Base-by-base conservation (phyloP, 2,888 invertebrate genomes). In the Petrolisthes cinctipes region DNA sequence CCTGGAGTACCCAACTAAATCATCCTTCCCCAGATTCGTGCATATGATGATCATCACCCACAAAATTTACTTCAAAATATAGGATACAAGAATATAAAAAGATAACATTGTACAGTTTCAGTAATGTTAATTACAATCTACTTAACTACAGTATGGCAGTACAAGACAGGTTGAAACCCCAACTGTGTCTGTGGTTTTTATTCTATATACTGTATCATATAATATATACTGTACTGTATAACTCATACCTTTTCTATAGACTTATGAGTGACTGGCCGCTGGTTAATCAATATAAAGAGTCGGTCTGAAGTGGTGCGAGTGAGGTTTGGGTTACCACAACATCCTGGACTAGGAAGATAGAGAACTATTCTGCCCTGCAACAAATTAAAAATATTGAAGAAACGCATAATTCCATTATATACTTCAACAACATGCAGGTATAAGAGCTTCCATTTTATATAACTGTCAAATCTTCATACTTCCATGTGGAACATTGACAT, bases 241-340 rank as follows among this genome's bases (percentile, higher is more conserved):
- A 9, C 71, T 54, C 92, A 37, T 37, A 95, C 95, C 93, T 94
- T 94, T 91, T 94, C 94, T 86, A 95, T 92, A 87, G 94, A 93
- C 91, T 94, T 94, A 82, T 94, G 92, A 86, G 92, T 92, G 5
- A 95, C 93, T 23, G 94, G 94, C 90, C 95, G 92, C 82, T 93
- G 92, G 92, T 95, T 95, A 20, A 95, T 92, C 91, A 94, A 94
- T 83, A 94, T 91, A 91, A 93, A 92, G 53, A 92, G 91, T 89
- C 92, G 92, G 85, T 93, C 93, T 71, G 91, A 51, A 82, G 91
- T 61, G 85, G 91, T 78, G 71, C 90, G 57, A 89, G 89, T 82
- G 61, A 85, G 86, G 90, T 86, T 61, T 82, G 75, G 79, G 71
- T 68, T 82, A 11, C 6, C 20, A 51, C 68, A 23, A 54, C n/a